Evolutionary conservation across 2,888 invertebrate species (phyloP).

Genomic region (Merodon equestris): DNA sequence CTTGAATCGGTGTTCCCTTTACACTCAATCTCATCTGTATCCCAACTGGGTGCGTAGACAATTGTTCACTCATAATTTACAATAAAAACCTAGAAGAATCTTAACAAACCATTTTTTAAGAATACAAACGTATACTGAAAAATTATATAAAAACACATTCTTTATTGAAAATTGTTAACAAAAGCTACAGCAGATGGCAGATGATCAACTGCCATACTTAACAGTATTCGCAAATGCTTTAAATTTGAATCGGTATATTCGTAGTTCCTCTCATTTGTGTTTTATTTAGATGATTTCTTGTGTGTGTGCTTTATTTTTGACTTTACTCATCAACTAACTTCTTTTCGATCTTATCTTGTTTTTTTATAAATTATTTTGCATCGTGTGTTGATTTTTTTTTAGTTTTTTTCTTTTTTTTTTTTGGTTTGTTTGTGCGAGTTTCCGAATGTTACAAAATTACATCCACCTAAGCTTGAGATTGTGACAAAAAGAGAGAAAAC

Average conservation of each 20-base stretch:
- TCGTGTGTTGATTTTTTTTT: conserved; percentile 38
- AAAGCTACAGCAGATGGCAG: too few species aligned
- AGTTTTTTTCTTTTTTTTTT: conserved; percentile 6
- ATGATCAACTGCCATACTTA: too few species aligned
- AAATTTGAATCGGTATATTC: conserved; percentile 11
- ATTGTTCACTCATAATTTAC: too few species aligned
- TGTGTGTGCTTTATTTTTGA: conserved; percentile 30
- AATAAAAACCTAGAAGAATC: too few species aligned
- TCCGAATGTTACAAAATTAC: conserved; percentile 6
- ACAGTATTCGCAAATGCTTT: too few species aligned
- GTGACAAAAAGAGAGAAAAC: conserved; percentile 29
- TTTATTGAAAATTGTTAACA: too few species aligned
- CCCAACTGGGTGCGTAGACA: too few species aligned
- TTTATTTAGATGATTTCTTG: conserved; percentile 1
- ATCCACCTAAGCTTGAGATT: conserved; percentile 17
- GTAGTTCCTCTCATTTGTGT: conserved; percentile 12
- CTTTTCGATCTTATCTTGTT: conserved; percentile 19
- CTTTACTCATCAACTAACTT: conserved; percentile 5
- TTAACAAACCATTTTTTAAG: too few species aligned
- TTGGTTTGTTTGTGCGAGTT: not conserved
- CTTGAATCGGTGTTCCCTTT: too few species aligned
- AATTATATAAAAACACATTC: too few species aligned
- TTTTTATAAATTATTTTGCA: conserved; percentile 21
- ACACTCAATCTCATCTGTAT: too few species aligned
- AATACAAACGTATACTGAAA: too few species aligned